These are phyloP conservation scores for Eubasilissa regina DNA, from an alignment of 1,140 invertebrate species.

Conservation along the genomic window DNA sequence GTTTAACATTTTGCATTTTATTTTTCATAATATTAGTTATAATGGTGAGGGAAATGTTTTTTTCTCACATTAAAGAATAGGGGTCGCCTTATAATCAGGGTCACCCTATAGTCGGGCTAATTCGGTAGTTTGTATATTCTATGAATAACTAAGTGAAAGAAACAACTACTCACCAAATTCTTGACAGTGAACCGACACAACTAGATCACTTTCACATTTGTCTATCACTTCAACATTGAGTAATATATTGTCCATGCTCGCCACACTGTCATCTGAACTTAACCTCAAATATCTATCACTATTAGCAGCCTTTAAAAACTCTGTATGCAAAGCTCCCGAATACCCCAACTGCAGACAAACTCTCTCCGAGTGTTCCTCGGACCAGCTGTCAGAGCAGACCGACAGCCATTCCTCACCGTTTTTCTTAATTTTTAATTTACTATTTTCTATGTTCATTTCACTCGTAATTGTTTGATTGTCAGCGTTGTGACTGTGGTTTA, in stretches of 20 bases:
- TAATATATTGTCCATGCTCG: slow-evolving; percentile 62
- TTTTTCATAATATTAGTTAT: no score
- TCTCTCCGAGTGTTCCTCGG: slow-evolving; percentile 70
- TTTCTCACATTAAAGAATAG: no score
- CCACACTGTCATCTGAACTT: slow-evolving; percentile 10
- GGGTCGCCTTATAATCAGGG: no score
- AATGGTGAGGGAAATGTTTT: no score
- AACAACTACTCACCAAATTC: slow-evolving; percentile 70
- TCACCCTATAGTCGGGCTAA: no score
- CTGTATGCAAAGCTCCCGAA: slow-evolving; percentile 66
- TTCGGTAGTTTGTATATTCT: no score
- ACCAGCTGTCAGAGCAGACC: slow-evolving; percentile 74
- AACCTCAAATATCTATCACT: slow-evolving; percentile 18
- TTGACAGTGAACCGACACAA: slow-evolving; percentile 74
- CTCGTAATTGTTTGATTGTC: slow-evolving; percentile 28
- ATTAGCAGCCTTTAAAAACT: slow-evolving; percentile 61
- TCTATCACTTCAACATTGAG: slow-evolving; percentile 67
- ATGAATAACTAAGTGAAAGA: no score
- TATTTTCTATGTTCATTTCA: slow-evolving; percentile 11
- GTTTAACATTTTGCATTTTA: no score
- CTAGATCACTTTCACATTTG: slow-evolving; percentile 67
- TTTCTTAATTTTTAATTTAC: slow-evolving; percentile 48
- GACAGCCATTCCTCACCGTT: slow-evolving; percentile 63
- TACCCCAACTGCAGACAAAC: slow-evolving; percentile 74
- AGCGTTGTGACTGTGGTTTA: slow-evolving; percentile 53